Base-by-base conservation (phyloP, 1,140 invertebrate species). In the Planococcus citri region DNA sequence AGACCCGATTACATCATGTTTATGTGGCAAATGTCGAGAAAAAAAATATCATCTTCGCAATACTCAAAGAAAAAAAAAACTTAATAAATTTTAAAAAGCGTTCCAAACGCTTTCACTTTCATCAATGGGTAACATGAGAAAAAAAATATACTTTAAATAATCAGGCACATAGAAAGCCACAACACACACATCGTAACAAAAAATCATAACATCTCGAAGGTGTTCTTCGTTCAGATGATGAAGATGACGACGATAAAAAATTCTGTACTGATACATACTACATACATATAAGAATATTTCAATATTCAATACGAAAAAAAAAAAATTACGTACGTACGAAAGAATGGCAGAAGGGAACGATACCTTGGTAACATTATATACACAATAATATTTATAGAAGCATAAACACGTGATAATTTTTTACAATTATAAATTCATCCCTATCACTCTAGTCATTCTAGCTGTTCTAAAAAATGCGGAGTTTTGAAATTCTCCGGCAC, bases 401-500 rank as follows among this genome's bases (percentile, higher is more conserved):
- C 41, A n/a, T 17, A 51, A 51, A 37, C 33, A 37, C 14, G 14
- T 37, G 14, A 37, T 37, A 37, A 37, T 37, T 37, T 37, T 51
- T 17, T 20, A 51, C 41, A 51, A 12, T 12, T 51, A 51, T 51
- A 9, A 51, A 9, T 17, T 2, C 2, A 9, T 51, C n/a, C n/a
- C 41, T 51, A 20, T 51, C n/a, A 51, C n/a, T 51, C 41, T 51
- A 41, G 68, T 88, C 88, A 95, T 86, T 96, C 95, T 73, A 99
- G 86, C 81, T 97, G 94, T 80, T 98, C 95, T 79, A 99, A 87
- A 84, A 99, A 99, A 83, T 98, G 96, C 58, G 95, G 93, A 74
- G 92, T 94, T 82, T 99, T 98, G 87, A 99, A 99, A 83, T 97
- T 98, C 78, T 99, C 97, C 71, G 97, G 97, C 73, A 99, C 93